Evolutionary conservation across 2,113 vertebrate genomes (phyloP).

Genomic region (Sebastes fasciatus): DNA sequence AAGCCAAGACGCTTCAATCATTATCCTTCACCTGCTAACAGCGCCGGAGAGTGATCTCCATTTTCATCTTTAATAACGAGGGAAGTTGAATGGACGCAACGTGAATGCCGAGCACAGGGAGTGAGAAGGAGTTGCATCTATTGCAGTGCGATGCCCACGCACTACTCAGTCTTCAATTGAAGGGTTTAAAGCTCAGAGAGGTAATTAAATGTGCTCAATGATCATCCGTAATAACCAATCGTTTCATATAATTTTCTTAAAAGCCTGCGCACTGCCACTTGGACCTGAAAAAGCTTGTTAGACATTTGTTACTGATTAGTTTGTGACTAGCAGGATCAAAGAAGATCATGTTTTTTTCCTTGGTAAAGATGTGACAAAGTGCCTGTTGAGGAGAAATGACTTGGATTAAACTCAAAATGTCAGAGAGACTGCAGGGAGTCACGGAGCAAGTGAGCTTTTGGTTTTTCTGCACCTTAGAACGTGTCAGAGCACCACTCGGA

Average conservation of each 20-base stretch:
- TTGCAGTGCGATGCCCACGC: too few species aligned
- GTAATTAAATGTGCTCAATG: constrained; percentile 30
- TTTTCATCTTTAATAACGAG: constrained; percentile 59
- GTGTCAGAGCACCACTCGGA: constrained; percentile 35
- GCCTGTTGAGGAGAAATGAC: constrained; percentile 1
- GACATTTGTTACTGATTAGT: constrained; percentile 5
- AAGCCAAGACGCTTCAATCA: constrained; percentile 46
- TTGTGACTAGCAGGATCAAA: not conserved
- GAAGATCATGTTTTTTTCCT: not conserved
- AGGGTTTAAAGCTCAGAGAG: constrained; percentile 2
- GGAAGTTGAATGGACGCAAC: constrained; percentile 35
- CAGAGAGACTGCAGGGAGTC: constrained; percentile 19
- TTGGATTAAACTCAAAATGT: constrained; percentile 33
- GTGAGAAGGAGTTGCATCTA: not conserved
- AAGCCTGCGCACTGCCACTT: constrained; percentile 5
- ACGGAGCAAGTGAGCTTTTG: constrained; percentile 4
- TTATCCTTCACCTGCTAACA: constrained; percentile 67
- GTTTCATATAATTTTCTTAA: constrained; percentile 33
- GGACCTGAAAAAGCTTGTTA: not conserved
- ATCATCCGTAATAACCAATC: constrained; percentile 44
- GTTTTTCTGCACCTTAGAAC: constrained; percentile 12
- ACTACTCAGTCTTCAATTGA: not conserved
- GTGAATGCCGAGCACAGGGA: constrained; percentile 10
- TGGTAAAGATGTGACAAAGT: constrained; percentile 25
- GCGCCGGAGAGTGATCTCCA: constrained; percentile 47